phyloP scores from a whole-genome alignment of 2,113 vertebrate species.

The Sisor rabdophorus region DNA sequence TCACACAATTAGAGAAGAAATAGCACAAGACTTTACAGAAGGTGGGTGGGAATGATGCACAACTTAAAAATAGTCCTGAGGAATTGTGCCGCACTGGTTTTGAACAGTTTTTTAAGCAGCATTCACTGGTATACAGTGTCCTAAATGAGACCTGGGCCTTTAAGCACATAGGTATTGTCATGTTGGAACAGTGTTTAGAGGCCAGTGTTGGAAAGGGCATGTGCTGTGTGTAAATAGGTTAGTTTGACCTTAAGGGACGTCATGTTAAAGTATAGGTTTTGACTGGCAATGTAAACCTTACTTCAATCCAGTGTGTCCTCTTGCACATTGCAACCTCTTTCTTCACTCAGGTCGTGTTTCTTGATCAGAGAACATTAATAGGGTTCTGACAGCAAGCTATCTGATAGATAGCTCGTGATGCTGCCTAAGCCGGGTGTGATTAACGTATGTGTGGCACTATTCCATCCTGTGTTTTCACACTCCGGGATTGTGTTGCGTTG shows the following conservation, averaged over 20 bases:
- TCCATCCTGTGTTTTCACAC: constrained; percentile 3
- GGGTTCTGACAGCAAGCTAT: constrained; percentile 27
- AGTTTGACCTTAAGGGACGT: constrained; percentile 8
- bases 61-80: too few species aligned
- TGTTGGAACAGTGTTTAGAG: too few species aligned
- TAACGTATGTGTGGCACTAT: constrained; percentile 6
- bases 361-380: constrained; percentile 39
- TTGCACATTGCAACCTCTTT: constrained; percentile 4
- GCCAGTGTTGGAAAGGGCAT: too few species aligned
- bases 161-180: too few species aligned
- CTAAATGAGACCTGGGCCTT: too few species aligned
- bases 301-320: constrained; percentile 3
- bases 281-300: constrained; percentile 15
- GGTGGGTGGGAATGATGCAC: too few species aligned
- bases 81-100: too few species aligned
- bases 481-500: background rate
- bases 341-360: constrained; percentile 26
- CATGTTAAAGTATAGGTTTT: constrained; percentile 21
- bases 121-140: background rate
- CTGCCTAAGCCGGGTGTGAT: constrained; percentile 28
- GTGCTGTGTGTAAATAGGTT: too few species aligned
- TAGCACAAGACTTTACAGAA: too few species aligned
- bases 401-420: constrained; percentile 24
- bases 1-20: too few species aligned
- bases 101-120: too few species aligned